Percentiles rank a stretch among this genome's conserved stretches.
Evolutionary conservation across 92 coral and sea anemone species (phyloP).

Genomic region (Palythoa caribaeorum): DNA sequence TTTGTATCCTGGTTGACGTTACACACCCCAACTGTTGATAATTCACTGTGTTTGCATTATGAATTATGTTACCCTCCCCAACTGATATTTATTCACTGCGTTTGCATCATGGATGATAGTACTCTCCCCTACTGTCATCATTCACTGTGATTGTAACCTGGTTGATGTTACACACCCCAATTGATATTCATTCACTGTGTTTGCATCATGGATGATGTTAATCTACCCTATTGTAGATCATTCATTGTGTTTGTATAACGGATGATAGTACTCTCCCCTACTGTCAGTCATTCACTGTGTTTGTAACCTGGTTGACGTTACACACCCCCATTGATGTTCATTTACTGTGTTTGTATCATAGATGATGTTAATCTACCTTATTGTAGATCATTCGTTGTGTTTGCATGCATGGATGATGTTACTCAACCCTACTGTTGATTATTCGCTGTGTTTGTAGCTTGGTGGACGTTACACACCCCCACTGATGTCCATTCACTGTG

Average conservation of each 20-base stretch:
- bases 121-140: neutral
- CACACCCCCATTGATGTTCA: neutral
- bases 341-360: neutral
- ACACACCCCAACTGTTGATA: neutral
- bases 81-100: neutral
- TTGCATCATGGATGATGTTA: neutral
- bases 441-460: neutral
- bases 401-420: neutral
- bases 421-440: neutral
- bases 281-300: neutral
- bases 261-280: neutral
- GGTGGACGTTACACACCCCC: neutral
- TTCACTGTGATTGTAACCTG: neutral
- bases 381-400: too few relatives aligned
- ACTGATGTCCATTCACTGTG: neutral
- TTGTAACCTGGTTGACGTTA: neutral
- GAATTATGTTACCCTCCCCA: neutral
- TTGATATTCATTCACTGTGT: neutral
- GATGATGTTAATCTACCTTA: neutral
- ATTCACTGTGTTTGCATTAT: neutral
- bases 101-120: neutral
- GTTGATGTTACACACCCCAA: neutral
- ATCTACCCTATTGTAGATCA: neutral
- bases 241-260: neutral
- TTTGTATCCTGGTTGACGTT: neutral